Evolutionary conservation across 2,888 invertebrate genomes (phyloP).

Genomic region (Apoda limacodes): DNA sequence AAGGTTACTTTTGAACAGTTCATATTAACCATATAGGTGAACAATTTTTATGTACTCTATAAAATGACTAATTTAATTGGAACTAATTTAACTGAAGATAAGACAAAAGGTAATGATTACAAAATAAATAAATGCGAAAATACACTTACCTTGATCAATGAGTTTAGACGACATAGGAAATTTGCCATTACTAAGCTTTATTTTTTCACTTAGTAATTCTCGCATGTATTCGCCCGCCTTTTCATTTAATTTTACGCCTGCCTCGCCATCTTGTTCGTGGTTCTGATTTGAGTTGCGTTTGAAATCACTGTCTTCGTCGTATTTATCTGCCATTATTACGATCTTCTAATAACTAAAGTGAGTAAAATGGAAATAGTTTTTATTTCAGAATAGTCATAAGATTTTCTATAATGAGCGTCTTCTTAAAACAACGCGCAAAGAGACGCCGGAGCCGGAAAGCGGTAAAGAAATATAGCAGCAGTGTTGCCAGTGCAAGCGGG

Average conservation of each 20-base stretch:
- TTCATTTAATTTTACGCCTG: conserved; percentile 70
- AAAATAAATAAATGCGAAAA: conserved; percentile 2
- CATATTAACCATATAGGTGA: too few relatives aligned
- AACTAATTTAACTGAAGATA: not conserved
- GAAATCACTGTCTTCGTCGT: conserved; percentile 59
- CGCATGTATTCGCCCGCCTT: conserved; percentile 84
- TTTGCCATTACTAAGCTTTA: conserved; percentile 73
- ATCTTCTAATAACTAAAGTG: too few relatives aligned
- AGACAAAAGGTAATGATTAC: not conserved
- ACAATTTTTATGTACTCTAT: too few relatives aligned
- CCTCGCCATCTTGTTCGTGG: conserved; percentile 66
- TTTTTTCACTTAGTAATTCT: conserved; percentile 78
- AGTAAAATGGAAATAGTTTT: too few relatives aligned
- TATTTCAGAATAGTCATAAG: too few relatives aligned
- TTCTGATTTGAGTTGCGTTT: conserved; percentile 48
- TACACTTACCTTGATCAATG: conserved; percentile 76
- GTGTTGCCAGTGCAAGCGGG: too few relatives aligned
- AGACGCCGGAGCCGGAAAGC: too few relatives aligned
- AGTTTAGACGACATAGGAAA: conserved; percentile 77
- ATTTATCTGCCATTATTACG: conserved; percentile 45
- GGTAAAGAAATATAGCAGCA: too few relatives aligned
- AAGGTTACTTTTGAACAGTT: too few relatives aligned
- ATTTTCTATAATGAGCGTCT: too few relatives aligned
- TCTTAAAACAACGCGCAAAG: too few relatives aligned
- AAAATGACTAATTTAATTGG: not conserved